phyloP scores from a whole-genome alignment of 2,113 vertebrate species.

The Dendropsophus ebraccatus region DNA sequence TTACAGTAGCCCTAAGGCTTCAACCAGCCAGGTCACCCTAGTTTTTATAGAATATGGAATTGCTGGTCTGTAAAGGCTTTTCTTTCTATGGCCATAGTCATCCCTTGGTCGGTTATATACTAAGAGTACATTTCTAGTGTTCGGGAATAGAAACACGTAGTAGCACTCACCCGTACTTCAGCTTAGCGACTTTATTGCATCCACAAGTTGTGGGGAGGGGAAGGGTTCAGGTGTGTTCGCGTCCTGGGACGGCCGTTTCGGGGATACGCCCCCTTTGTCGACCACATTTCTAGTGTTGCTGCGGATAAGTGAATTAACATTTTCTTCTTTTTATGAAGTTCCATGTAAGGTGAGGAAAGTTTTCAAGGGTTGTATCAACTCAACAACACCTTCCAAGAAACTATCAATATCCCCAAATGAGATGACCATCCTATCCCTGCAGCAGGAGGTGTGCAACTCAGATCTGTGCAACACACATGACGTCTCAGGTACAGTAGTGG shows the following conservation, averaged over 20 bases:
- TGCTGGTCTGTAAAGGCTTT: background rate
- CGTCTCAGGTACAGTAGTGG: background rate
- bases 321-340: background rate
- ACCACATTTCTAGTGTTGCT: no score
- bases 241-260: no score
- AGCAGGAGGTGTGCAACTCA: background rate
- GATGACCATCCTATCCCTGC: background rate
- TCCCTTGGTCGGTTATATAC: no score
- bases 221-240: no score
- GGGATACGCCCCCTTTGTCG: no score
- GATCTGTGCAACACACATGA: slow-evolving; percentile 22
- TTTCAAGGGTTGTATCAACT: background rate
- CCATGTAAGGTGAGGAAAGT: background rate
- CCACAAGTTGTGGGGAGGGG: no score
- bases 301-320: background rate
- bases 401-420: slow-evolving; percentile 8
- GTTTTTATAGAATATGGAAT: background rate
- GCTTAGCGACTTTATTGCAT: no score
- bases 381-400: background rate
- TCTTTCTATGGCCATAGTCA: background rate
- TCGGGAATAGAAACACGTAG: no score
- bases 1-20: no score
- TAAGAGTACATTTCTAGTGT: no score
- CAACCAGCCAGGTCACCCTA: no score
- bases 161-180: no score